These are phyloP conservation scores for Formicarius rufipectus DNA, from an alignment of 2,113 vertebrate species.

Conservation along the genomic window DNA sequence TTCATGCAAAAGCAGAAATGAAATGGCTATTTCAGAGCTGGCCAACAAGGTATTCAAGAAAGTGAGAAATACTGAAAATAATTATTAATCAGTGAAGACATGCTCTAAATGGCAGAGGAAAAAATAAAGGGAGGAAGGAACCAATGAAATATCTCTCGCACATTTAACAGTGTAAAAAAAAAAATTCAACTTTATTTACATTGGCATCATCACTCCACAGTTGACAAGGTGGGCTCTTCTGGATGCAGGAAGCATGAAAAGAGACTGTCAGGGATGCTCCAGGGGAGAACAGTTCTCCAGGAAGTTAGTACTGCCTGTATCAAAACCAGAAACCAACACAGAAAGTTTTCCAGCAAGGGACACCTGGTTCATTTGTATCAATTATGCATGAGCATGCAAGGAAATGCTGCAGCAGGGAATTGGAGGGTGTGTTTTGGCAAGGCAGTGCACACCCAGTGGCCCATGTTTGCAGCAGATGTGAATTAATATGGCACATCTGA, in stretches of 20 bases:
- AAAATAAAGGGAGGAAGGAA: neutral
- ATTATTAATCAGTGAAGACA: neutral
- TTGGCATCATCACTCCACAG: neutral
- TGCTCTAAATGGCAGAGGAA: neutral
- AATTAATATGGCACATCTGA: slow-evolving; percentile 2
- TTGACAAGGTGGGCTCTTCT: neutral
- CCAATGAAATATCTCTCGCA: neutral
- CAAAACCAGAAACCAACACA: neutral
- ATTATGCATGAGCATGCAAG: slow-evolving; percentile 15
- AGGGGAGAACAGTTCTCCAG: neutral
- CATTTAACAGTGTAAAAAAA: neutral
- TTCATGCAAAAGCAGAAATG: neutral
- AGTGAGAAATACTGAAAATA: neutral
- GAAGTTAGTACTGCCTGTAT: neutral
- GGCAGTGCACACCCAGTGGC: neutral
- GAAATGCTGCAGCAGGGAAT: neutral
- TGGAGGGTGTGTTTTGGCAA: slow-evolving; percentile 20
- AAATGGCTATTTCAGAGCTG: neutral
- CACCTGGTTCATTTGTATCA: neutral
- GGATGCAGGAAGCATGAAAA: neutral
- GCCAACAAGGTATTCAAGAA: neutral
- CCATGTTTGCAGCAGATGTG: slow-evolving; percentile 18
- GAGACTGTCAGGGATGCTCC: neutral
- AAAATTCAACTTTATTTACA: slow-evolving; percentile 19
- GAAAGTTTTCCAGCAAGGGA: neutral